Evolutionary conservation across 2,797 vertebrate species (phyloP), one percentile per base, ranked within the genome.

Genomic region (Clarias platycephalus): DNA sequence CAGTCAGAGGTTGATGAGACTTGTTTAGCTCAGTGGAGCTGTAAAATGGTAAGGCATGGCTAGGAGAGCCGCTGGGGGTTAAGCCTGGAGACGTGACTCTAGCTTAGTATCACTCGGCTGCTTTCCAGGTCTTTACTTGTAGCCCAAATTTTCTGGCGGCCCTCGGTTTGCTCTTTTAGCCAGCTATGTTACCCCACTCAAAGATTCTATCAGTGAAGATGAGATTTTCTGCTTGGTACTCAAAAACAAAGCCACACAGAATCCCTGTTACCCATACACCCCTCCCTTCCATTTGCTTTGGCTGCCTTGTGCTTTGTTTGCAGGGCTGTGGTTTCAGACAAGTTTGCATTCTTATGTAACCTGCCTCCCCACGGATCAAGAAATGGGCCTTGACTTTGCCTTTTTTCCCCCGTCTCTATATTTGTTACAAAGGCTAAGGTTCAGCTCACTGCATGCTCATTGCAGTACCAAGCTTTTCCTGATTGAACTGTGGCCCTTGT

Each of bases 291-390:
- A 18, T 49, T 72, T 89, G 91, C 91, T 91, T 91, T 86, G 88
- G 92, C 90, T 87, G 16, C 90, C 90, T 89, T 90, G 83, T 76
- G 89, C 90, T 91, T 92, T 68, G 89, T 87, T 90, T 90, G 85
- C 87, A 82, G 88, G 86, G 92, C 89, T 90, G 88, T 88, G 89
- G 84, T 91, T 91, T 90, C 80, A 79, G 84, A 83, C 74, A 60
- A 85, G 81, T 89, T 88, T 83, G 80, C 74, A 85, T 91, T 89
- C 88, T 85, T 92, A 86, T 87, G 53, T 80, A 64, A 75, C 79
- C 93, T 94, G 93, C 92, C 87, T 93, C 93, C 93, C 90, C 91
- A 91, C 88, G 86, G 58, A 80, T 83, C 86, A 83, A 80, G 2
- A 90, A 90, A 80, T 71, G 82, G 87, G 80, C 88, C 49, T 71